phyloP scores from a whole-genome alignment of 2,888 invertebrate genomes.

The Stenodema calcarata region DNA sequence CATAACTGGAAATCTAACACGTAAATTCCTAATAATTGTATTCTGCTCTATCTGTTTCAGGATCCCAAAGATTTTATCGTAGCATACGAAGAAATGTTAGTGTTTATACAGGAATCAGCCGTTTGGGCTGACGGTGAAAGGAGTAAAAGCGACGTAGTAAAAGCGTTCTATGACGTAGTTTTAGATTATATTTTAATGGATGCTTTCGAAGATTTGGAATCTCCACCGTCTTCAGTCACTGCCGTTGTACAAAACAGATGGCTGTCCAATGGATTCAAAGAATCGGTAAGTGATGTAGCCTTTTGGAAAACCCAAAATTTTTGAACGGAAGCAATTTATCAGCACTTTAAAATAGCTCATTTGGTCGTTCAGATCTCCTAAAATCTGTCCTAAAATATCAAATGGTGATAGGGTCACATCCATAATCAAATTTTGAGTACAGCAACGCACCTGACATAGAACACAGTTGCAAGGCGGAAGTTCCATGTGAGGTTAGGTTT shows the following conservation, averaged over 20 bases:
- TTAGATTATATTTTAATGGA: conserved; percentile 96
- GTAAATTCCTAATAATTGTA: conserved; percentile 40
- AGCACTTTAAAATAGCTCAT: no score
- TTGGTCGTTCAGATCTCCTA: no score
- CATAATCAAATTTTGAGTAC: no score
- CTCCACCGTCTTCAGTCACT: conserved; percentile 92
- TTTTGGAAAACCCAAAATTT: no score
- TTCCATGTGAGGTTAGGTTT: no score
- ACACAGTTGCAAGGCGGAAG: no score
- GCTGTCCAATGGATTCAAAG: conserved; percentile 95
- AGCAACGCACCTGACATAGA: no score
- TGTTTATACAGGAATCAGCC: conserved; percentile 75
- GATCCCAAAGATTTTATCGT: conserved; percentile 94
- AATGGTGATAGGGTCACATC: no score
- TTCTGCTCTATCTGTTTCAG: conserved; percentile 62
- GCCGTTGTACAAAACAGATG: conserved; percentile 96
- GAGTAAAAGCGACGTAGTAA: conserved; percentile 85
- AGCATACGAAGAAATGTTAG: conserved; percentile 89
- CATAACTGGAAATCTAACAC: not conserved
- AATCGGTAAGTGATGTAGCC: conserved; percentile 72
- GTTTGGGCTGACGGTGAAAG: conserved; percentile 78
- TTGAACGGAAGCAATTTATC: no score
- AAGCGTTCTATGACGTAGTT: conserved; percentile 96
- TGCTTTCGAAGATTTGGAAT: conserved; percentile 94
- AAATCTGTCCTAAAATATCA: no score